Evolutionary conservation across 2,113 vertebrate species (phyloP).

Genomic region (Dipodomys merriami): DNA sequence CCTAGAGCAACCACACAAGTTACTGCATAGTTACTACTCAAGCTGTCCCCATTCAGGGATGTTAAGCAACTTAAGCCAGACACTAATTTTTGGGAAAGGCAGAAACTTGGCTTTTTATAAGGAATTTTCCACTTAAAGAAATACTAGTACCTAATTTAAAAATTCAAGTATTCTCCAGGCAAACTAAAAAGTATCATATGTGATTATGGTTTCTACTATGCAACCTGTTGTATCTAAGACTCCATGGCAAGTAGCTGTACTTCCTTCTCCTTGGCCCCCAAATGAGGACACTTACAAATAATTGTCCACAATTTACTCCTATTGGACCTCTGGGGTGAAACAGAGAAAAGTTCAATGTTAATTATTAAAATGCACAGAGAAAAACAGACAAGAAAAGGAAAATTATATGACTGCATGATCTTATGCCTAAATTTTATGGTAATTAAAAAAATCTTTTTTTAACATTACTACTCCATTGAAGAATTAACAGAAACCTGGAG

Average conservation of each 20-base stretch:
- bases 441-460: slow-evolving; percentile 48
- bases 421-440: slow-evolving; percentile 50
- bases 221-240: slow-evolving; percentile 13
- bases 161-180: slow-evolving; percentile 2
- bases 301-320: background rate
- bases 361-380: slow-evolving; percentile 41
- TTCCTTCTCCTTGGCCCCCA: background rate
- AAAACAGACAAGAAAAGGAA: background rate
- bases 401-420: slow-evolving; percentile 8
- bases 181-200: slow-evolving; percentile 42
- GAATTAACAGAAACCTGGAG: slow-evolving; percentile 57
- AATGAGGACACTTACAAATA: slow-evolving; percentile 13
- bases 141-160: slow-evolving; percentile 41
- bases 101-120: slow-evolving; percentile 28
- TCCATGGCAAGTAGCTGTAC: background rate
- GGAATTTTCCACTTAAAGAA: background rate
- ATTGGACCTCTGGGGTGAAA: slow-evolving; percentile 19
- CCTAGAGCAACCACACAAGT: background rate
- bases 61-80: background rate
- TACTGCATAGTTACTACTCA: background rate
- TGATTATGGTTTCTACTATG: background rate
- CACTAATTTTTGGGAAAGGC: background rate
- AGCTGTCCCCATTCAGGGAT: background rate
- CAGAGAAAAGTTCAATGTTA: slow-evolving; percentile 25
- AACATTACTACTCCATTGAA: slow-evolving; percentile 45